A percentile compares a stretch with the other conserved stretches of the same genome.
Evolutionary conservation across 2,113 vertebrate genomes (phyloP).

Genomic region (Istiophorus platypterus): DNA sequence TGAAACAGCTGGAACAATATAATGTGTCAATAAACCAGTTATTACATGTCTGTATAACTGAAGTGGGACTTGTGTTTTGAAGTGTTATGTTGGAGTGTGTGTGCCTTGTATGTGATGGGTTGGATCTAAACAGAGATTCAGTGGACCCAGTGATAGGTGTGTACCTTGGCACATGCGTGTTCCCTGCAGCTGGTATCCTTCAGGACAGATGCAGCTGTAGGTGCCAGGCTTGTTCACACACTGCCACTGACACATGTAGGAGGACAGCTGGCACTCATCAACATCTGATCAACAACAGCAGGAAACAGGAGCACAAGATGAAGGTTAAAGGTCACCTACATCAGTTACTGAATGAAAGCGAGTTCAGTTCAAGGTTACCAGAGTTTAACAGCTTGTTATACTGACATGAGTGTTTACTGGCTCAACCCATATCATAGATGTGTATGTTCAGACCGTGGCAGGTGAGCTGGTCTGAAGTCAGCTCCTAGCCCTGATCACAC

Average conservation of each 20-base stretch:
- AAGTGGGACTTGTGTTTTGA: no score
- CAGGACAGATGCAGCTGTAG: constrained; percentile 14
- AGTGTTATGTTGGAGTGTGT: background rate
- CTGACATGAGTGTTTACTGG: background rate
- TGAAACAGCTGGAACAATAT: no score
- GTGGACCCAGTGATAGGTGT: background rate
- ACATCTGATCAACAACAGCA: background rate
- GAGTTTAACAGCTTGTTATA: background rate
- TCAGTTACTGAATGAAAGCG: no score
- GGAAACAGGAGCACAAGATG: background rate
- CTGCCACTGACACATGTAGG: constrained; percentile 22
- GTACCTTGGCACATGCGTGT: constrained; percentile 28
- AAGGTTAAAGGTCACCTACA: background rate
- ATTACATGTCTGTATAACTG: no score
- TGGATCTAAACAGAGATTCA: background rate
- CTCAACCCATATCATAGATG: background rate
- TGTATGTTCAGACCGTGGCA: constrained; percentile 15
- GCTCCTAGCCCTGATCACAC: constrained; percentile 17
- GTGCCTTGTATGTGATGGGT: no score
- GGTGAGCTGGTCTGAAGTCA: background rate
- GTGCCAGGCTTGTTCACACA: constrained; percentile 16
- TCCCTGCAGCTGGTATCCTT: constrained; percentile 32
- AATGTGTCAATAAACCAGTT: no score
- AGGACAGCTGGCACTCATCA: background rate
- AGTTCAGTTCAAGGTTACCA: no score